Evolutionary conservation across 2,888 invertebrate species (phyloP), one percentile per base, ranked within the genome.

Genomic region (Dioctria linearis): DNA sequence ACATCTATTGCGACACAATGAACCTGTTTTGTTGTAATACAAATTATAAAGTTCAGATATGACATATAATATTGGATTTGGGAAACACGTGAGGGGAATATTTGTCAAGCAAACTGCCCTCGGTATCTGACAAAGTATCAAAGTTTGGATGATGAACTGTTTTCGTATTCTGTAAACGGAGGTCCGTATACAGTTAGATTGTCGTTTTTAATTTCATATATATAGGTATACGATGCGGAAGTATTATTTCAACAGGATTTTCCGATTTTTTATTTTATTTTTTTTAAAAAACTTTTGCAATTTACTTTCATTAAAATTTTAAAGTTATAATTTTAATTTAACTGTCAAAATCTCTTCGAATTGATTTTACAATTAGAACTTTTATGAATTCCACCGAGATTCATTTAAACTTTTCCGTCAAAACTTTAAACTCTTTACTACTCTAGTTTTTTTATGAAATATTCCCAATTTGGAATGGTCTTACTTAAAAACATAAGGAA

Each of bases 21-120:
- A 59, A 13, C 73, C 59, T 57, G 57, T 59, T 75, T 76, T 76
- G 49, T 57, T 63, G 63, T 63, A 63, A 63, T 76, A 76, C 54
- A 76, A 76, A 76, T 76, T 76, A 76, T 76, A 76, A 76, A 76
- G 76, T 76, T 76, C 46, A 76, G 76, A 76, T 76, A 76, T 76
- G 76, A 76, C 49, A 76, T 63, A 43, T 46, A 57, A 79, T 79
- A 79, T 79, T 79, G 66, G 79, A 79, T 79, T 79, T 66, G 57
- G 25, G 43, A 39, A 25, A 37, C 54, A 67, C 79, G 79, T 79
- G 79, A 67, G 42, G 39, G 43, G 79, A 79, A 79, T 79, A 63
- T 78, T 78, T 65, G 69, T 69, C 69, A 51, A 8, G 51, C 69
- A 51, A 25, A 51, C 69, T 51, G 69, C 37, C 69, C 37, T 69